Evolutionary conservation across 1,140 invertebrate species (phyloP), one percentile per base, ranked within the genome.

Genomic region (Bemisia tabaci): DNA sequence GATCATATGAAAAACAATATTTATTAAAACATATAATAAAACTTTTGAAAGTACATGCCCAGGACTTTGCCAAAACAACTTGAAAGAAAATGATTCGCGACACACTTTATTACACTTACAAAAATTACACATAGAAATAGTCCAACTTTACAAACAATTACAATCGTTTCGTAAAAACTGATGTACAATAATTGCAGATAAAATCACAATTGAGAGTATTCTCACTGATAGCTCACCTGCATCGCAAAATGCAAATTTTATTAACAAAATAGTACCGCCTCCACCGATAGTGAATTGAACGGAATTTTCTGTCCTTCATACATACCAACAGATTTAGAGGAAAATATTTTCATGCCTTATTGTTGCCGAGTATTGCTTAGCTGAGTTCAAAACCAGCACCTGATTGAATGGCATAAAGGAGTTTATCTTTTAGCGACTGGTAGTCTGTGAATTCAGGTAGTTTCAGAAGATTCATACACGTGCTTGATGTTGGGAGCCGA

Each of bases 391-490:
- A 98, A 59, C 95, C 96, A 64, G 94, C 88, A 70, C 90, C 91
- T 65, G 94, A 89, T 79, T 96, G 91, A 74, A 98, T 95, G 25
- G 94, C 94, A 76, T 96, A 95, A 1, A 95, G 76, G 58, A 98
- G 80, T 78, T 96, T 97, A 66, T 90, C 86, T 68, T 83, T 84
- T 68, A 98, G 78, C 66, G 84, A 83, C 66, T 85, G 82, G 74
- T 91, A 86, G 67, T 89, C 87, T 59, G 83, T 82, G 75, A 95
- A 95, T 72, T 95, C 89, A 0, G 95, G 95, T 67, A 99, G 82
- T 78, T 98, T 98, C 21, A 99, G 79, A 59, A 98, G 83, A 82
- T 99, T 98, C 87, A 98, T 95, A 77, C 96, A 99, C 21, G 96
- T 98, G 75, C 92, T 95, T 5, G 95, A 91, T 33, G 94, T 94